Evolutionary conservation across 2,888 invertebrate genomes (phyloP).

Genomic region (Thecophora atra): DNA sequence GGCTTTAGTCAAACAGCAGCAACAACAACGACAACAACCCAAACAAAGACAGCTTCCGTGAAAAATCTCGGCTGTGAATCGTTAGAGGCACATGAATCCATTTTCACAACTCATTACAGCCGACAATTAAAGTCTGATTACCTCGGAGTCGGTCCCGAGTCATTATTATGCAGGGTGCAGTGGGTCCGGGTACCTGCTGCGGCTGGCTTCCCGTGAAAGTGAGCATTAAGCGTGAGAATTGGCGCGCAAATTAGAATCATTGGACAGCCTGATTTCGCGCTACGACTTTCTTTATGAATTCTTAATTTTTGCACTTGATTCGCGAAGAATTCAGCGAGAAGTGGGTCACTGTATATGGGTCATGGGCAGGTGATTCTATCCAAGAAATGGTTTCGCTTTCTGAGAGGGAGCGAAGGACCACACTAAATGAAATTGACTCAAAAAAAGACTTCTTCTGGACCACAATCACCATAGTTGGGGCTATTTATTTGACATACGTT

Average conservation of each 20-base stretch:
- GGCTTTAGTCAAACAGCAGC: constrained; percentile 7
- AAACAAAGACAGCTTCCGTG: constrained; percentile 21
- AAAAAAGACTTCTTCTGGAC: no score
- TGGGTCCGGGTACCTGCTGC: background rate
- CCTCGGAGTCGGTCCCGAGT: constrained; percentile 13
- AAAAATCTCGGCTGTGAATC: constrained; percentile 2
- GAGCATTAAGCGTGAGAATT: constrained; percentile 8
- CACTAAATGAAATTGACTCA: no score
- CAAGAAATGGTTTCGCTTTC: no score
- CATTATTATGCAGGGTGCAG: constrained; percentile 1
- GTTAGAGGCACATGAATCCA: constrained; percentile 37
- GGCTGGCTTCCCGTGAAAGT: background rate
- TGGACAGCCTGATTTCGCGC: background rate
- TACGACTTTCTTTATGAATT: no score
- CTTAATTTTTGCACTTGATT: no score
- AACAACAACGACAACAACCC: constrained; percentile 29
- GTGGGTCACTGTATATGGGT: no score
- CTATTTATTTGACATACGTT: no score
- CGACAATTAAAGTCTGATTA: constrained; percentile 42
- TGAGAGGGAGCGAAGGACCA: no score
- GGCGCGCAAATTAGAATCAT: background rate
- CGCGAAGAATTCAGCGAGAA: no score
- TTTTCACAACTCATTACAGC: constrained; percentile 44
- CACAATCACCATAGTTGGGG: no score
- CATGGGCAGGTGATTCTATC: no score